Conservation (phyloP, 2,888 invertebrate species). For the Acanthococcus lagerstroemiae region DNA sequence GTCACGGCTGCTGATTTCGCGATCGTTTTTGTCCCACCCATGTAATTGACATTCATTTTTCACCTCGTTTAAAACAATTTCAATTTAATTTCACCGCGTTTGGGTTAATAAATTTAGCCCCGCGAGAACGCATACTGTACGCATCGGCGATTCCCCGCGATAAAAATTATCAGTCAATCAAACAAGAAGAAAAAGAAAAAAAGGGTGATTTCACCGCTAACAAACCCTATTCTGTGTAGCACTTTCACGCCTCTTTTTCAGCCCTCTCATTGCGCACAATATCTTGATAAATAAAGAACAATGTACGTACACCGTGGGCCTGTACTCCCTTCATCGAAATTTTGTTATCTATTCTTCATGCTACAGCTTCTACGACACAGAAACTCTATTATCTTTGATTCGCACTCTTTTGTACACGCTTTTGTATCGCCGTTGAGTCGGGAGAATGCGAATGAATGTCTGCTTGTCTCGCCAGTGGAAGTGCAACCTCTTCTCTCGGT, state of each 20-base stretch:
- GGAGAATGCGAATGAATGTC: no score
- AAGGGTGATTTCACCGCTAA: conserved; percentile 26
- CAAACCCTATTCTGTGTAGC: conserved; percentile 27
- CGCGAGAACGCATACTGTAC: no score
- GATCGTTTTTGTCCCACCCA: no score
- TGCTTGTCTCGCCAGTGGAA: no score
- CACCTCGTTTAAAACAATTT: no score
- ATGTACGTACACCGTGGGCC: conserved; percentile 5
- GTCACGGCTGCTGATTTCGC: no score
- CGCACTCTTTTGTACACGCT: conserved; percentile 19
- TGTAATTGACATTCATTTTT: no score
- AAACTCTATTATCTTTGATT: conserved; percentile 24
- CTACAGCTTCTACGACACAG: conserved; percentile 11
- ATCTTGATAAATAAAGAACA: conserved; percentile 29
- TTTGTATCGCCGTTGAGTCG: not conserved
- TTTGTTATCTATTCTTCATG: not conserved
- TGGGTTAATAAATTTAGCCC: no score
- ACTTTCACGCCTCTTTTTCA: conserved; percentile 29
- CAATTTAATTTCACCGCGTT: no score
- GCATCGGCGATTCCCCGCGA: not conserved
- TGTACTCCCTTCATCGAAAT: not conserved
- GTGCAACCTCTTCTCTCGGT: no score
- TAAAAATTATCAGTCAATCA: not conserved
- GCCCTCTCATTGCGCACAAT: conserved; percentile 16
- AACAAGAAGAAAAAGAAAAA: conserved; percentile 3